phyloP scores from a whole-genome alignment of 2,797 vertebrate species.

The Cyclopterus lumpus region DNA sequence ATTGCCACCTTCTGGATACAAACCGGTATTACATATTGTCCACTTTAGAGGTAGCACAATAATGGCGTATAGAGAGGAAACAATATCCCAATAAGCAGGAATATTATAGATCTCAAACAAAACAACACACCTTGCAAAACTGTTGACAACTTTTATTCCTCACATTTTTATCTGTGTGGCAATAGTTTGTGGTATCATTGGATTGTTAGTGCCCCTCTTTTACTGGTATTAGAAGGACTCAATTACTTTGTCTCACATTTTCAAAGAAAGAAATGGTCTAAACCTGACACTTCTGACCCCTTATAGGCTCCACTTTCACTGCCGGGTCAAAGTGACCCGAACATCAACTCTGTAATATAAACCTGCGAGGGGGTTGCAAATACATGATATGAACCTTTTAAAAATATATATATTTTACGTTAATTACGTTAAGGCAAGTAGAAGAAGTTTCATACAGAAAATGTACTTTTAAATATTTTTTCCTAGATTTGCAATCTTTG shows the following conservation, averaged over 20 bases:
- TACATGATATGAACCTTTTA: too few species aligned
- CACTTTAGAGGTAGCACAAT: background rate
- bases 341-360: too few species aligned
- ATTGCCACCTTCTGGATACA: constrained; percentile 55
- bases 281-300: too few species aligned
- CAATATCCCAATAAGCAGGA: background rate
- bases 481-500: too few species aligned
- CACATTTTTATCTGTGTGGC: background rate
- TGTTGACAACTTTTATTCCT: background rate
- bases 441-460: too few species aligned
- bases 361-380: too few species aligned
- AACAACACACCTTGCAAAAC: background rate
- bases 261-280: too few species aligned
- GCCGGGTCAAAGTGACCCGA: too few species aligned
- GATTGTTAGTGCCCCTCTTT: background rate
- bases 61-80: background rate
- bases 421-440: too few species aligned
- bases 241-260: background rate
- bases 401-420: too few species aligned
- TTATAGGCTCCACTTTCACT: too few species aligned
- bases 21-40: background rate
- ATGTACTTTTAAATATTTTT: too few species aligned
- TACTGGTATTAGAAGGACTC: background rate
- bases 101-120: background rate
- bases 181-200: background rate